Conservation (phyloP, 2,113 vertebrate genomes). For the Octodon degus region DNA sequence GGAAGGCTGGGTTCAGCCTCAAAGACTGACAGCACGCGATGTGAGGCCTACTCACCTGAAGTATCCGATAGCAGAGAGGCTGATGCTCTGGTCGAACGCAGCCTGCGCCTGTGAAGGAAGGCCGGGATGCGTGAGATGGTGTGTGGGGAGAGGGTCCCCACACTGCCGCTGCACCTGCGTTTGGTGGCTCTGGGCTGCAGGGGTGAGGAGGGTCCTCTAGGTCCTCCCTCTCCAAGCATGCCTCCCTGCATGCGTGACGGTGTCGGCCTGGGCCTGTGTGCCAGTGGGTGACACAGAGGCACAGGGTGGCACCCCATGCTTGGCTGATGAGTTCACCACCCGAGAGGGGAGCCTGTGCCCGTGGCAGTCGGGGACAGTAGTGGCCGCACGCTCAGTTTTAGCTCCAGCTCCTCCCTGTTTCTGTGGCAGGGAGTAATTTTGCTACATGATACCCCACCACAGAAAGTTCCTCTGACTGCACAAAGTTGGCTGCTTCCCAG, state of each 20-base stretch:
- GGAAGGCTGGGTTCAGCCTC: background rate
- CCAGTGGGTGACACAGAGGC: background rate
- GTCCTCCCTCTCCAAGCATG: background rate
- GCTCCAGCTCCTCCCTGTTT: background rate
- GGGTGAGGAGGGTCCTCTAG: background rate
- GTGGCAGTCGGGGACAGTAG: background rate
- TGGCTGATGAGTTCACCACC: background rate
- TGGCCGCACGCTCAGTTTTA: background rate
- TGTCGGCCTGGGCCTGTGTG: background rate
- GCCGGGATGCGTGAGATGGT: background rate
- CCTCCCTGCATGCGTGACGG: background rate
- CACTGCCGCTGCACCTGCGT: background rate
- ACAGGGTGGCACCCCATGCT: rapidly evolving
- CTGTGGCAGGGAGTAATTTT: background rate
- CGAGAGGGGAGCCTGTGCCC: background rate
- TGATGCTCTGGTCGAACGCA: conserved; percentile 88
- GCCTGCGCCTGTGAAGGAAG: conserved; percentile 78
- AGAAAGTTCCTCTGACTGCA: background rate
- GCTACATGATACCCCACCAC: background rate
- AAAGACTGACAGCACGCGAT: rapidly evolving
- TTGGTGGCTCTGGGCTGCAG: background rate
- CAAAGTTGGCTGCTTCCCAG: background rate
- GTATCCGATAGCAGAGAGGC: conserved; percentile 89
- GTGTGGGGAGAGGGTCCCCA: background rate
- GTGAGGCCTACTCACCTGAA: conserved; percentile 84